Base-by-base conservation (phyloP, 2,888 invertebrate genomes). In the Drosophila dives region DNA sequence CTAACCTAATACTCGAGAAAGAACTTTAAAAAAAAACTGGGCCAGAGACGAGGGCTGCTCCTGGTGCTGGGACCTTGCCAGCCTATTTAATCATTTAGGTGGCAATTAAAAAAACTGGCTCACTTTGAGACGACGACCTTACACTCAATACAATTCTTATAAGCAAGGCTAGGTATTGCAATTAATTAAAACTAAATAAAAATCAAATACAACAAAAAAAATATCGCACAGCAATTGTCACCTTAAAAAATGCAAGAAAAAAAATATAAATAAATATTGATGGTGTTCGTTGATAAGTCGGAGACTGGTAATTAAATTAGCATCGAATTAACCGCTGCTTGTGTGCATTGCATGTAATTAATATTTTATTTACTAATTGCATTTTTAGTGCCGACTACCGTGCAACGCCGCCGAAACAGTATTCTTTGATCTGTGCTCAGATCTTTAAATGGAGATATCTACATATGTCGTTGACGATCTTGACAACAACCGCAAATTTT, bases 121-220 rank as follows among this genome's bases (percentile, higher is more conserved):
- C 69, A 74, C 87, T 89, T 84, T 87, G 84, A 70, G 60, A 20
- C 55, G 82, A 78, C 56, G 90, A 78, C 84, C 89, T 89, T 75
- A 84, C 63, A 72, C 59, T 64, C 64, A 61, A 80, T 65, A 73
- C 49, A 53, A 71, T 62, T 67, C 69, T 71, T 72, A 76, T 86
- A 70, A 81, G 59, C 74, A 59, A 70, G 60, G 67, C 69, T 60
- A 72, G 68, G 77, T 66, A 69, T 65, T 50, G 48, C 51, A 53
- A 72, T 68, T 64, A 59, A 70, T 68, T 63, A 45, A 66, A 74
- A 66, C 53, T 33, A 51, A 40, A 40, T 60, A 34, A 38, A 32
- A 36, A 58, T 45, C 45, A 49, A 48, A 69, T 49, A 40, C 29
- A 53, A 38, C 29, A 49, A 15, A 62, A 42, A 17, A 17, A 29